phyloP scores from a whole-genome alignment of 2,888 invertebrate genomes.

The Liodrosophila aerea region DNA sequence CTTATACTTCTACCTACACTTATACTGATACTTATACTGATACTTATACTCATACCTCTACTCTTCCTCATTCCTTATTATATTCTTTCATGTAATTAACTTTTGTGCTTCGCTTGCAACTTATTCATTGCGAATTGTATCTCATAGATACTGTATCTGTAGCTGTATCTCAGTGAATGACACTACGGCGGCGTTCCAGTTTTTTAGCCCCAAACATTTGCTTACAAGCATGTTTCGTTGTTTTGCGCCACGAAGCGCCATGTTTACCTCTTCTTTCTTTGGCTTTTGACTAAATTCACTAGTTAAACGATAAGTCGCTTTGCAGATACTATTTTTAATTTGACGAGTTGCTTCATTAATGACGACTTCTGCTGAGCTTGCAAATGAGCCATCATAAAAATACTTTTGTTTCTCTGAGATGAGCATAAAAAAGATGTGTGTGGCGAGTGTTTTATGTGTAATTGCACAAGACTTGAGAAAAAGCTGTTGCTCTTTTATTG shows the following conservation, averaged over 20 bases:
- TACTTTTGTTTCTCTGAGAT: not conserved
- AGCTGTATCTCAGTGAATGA: constrained; percentile 42
- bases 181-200: constrained; percentile 61
- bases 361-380: constrained; percentile 17
- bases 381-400: no score
- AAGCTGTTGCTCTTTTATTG: constrained; percentile 1
- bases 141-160: no score
- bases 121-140: no score
- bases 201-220: constrained; percentile 67
- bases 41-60: no score
- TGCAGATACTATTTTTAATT: constrained; percentile 41
- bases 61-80: no score
- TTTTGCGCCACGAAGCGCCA: constrained; percentile 58
- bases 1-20: no score
- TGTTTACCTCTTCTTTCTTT: constrained; percentile 24
- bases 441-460: constrained; percentile 24
- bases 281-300: constrained; percentile 1
- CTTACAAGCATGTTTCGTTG: constrained; percentile 76
- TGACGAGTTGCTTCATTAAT: constrained; percentile 48
- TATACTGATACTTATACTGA: no score
- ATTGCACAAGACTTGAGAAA: constrained; percentile 48
- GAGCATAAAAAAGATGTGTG: constrained; percentile 33
- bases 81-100: no score
- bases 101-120: no score
- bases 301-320: constrained; percentile 28